Evolutionary conservation across 2,888 invertebrate species (phyloP).

Genomic region (Podotricha telesiphe): DNA sequence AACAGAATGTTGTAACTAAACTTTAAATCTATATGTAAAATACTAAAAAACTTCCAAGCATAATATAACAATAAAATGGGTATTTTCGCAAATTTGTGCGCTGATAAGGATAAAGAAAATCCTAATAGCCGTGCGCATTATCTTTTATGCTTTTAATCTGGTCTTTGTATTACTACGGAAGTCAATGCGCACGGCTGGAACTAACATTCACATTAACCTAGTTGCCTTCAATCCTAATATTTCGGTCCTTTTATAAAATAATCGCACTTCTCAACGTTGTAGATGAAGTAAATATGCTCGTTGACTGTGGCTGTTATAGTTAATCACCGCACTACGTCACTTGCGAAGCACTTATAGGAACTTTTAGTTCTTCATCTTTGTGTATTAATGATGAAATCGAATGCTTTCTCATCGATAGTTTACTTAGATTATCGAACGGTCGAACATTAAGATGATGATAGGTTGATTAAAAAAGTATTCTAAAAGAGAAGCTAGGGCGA

Average conservation of each 20-base stretch:
- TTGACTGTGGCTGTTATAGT: neutral
- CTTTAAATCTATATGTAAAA: conserved; percentile 2
- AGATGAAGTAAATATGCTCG: conserved; percentile 18
- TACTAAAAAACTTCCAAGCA: conserved; percentile 23
- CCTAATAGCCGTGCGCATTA: conserved; percentile 42
- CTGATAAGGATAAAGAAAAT: conserved; percentile 38
- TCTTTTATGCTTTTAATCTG: conserved; percentile 48
- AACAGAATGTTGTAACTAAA: neutral
- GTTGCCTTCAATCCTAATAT: conserved; percentile 39
- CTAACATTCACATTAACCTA: conserved; percentile 47
- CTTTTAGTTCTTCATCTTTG: neutral
- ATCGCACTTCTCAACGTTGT: conserved; percentile 16
- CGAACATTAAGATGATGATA: too few species aligned
- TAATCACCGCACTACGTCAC: neutral
- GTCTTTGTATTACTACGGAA: conserved; percentile 42
- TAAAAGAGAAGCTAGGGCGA: too few species aligned
- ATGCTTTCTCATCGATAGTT: neutral
- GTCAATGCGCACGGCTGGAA: conserved; percentile 43
- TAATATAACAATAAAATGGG: conserved; percentile 34
- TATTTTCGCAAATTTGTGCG: conserved; percentile 31
- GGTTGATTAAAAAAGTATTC: too few species aligned
- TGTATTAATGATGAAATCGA: neutral
- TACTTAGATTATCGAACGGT: neutral
- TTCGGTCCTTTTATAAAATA: conserved; percentile 36
- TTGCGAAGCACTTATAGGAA: neutral